Conservation (phyloP, 2,888 invertebrate species). For the Drosophila conformis region DNA sequence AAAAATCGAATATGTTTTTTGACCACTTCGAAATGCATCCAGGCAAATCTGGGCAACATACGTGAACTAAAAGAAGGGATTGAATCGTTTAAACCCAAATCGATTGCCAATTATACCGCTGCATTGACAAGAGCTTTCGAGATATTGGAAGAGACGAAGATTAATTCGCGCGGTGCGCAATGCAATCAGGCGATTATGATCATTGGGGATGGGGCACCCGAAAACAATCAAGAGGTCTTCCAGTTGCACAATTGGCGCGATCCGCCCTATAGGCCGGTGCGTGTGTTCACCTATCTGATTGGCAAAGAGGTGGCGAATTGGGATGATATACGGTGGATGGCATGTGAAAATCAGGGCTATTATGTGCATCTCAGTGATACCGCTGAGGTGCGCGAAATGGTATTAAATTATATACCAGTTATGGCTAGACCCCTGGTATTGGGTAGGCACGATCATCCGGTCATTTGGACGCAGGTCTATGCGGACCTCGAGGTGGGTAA, state of each 20-base stretch:
- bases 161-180: slow-evolving; percentile 88
- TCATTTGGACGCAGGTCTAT: slow-evolving; percentile 99
- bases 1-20: slow-evolving; percentile 46
- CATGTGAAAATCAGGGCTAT: slow-evolving; percentile 97
- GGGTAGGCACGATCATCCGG: slow-evolving; percentile 92
- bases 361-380: slow-evolving; percentile 98
- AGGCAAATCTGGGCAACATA: slow-evolving; percentile 94
- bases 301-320: slow-evolving; percentile 97
- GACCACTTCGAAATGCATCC: slow-evolving; percentile 62
- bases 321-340: slow-evolving; percentile 98
- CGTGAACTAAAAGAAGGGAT: slow-evolving; percentile 93
- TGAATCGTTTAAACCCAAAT: slow-evolving; percentile 91
- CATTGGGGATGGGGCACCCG: slow-evolving; percentile 99
- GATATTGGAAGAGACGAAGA: slow-evolving; percentile 89
- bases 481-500: slow-evolving; percentile 93
- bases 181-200: slow-evolving; percentile 99
- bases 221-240: slow-evolving; percentile 96
- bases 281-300: slow-evolving; percentile 99
- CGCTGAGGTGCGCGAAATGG: slow-evolving; percentile 99
- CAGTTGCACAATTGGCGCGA: slow-evolving; percentile 94
- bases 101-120: slow-evolving; percentile 97
- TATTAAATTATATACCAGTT: slow-evolving; percentile 97
- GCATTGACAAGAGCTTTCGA: slow-evolving; percentile 96
- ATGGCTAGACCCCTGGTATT: slow-evolving; percentile 98
- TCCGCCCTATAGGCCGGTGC: slow-evolving; percentile 91